Base-by-base conservation (phyloP, 2,888 invertebrate genomes). In the Artemia sinica region DNA sequence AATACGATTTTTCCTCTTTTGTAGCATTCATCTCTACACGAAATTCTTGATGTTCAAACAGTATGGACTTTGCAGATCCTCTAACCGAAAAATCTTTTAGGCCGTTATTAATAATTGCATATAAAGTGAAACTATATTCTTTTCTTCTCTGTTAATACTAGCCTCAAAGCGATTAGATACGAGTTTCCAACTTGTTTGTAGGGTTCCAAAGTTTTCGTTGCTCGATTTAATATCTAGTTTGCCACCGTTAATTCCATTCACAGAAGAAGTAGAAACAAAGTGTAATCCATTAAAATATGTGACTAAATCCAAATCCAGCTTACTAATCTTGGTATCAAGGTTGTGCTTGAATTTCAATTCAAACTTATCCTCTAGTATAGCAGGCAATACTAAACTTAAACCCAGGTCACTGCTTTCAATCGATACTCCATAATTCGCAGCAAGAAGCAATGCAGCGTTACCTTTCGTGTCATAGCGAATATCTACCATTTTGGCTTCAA, bases 51-150 rank as follows among this genome's bases (percentile, higher is more conserved):
- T 28, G 63, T 9, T 58, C 28, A 28, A 28, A 18, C 14, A 58
- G 28, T n/a, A 58, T 41, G 5, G 66, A 18, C 18, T 52, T 49
- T 52, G 66, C 48, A 66, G 50, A 41, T 52, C 66, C 67, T 10
- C 69, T 51, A 12, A 69, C 48, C 14, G 52, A 50, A 48, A 71
- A n/a, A 10, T 70, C 66, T 58, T 71, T 68, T 63, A 72, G 71
- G 10, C 70, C 70, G 11, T 65, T 52, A 63, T 71, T 50, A 18
- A 71, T 71, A 8, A 66, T 51, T 66, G 69, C 10, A 70, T 63
- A 14, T 65, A 51, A 18, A 71, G 63, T n/a, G 14, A 28, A 58
- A 58, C 28, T 8, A 28, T 18, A 28, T 28, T n/a, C 8, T 58
- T 58, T 58, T 58, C 63, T 8, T 28, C 63, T 18, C 9, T 28